These are phyloP conservation scores for Pharmacophagus antenor DNA, from an alignment of 2,888 invertebrate species.

Conservation along the genomic window DNA sequence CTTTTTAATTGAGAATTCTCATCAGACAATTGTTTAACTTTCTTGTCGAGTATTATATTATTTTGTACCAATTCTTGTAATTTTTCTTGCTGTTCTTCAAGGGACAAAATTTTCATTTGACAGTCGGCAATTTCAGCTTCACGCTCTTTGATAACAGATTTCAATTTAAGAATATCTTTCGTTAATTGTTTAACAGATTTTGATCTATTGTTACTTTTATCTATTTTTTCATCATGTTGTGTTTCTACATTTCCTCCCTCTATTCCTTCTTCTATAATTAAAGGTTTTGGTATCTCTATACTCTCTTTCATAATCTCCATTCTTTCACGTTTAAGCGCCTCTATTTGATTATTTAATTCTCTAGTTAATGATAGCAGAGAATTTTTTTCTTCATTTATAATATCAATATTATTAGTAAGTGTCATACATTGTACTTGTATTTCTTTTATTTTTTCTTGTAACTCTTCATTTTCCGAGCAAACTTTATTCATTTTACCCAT, in stretches of 20 bases:
- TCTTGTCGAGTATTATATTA: constrained; percentile 59
- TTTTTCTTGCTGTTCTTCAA: constrained; percentile 74
- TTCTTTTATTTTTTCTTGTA: constrained; percentile 73
- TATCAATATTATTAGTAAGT: constrained; percentile 66
- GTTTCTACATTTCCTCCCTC: constrained; percentile 53
- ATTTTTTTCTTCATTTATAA: constrained; percentile 70
- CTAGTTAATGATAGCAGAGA: constrained; percentile 57
- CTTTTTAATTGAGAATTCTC: constrained; percentile 67
- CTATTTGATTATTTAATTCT: constrained; percentile 65
- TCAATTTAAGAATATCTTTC: constrained; percentile 75
- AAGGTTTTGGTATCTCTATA: constrained; percentile 58
- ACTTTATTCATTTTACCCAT: constrained; percentile 84
- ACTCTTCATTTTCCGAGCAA: constrained; percentile 80
- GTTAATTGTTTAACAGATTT: constrained; percentile 75
- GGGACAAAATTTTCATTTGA: constrained; percentile 75
- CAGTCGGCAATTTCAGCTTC: constrained; percentile 77
- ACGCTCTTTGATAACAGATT: constrained; percentile 74
- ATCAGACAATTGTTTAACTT: constrained; percentile 61
- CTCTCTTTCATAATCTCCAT: constrained; percentile 70
- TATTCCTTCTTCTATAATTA: constrained; percentile 50
- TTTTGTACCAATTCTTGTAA: constrained; percentile 59
- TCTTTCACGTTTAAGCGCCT: constrained; percentile 66
- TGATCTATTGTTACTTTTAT: constrained; percentile 61
- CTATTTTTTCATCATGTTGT: constrained; percentile 65
- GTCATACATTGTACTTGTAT: constrained; percentile 74